Evolutionary conservation across 23 tunicate species (phyloP), one percentile per base, ranked within the genome.

Genomic region (Ciona savignyi): DNA sequence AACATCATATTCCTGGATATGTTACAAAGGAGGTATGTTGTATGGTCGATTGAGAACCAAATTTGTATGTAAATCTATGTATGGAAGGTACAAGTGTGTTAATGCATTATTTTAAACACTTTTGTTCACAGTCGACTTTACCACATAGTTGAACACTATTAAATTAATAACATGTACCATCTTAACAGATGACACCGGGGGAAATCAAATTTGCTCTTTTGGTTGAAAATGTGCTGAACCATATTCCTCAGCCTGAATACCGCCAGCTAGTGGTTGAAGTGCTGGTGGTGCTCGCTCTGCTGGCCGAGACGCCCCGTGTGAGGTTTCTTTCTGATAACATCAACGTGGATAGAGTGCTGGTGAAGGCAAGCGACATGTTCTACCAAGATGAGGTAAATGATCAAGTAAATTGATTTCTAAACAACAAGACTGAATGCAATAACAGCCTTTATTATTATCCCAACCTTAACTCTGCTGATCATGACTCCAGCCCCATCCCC

Each of bases 181-280:
- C n/a, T n/a, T n/a, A n/a, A n/a, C 80, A 91, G 97, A 93, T 93
- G 98, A 93, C 98, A 0, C 80, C 84, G 30, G 93, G 83, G 15
- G 98, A 93, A 70, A 77, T 93, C 25, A 93, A 93, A 33, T 93
- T 93, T 51, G 98, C 98, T 3, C 67, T 93, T n/a, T 73, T 82
- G 23, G 98, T 93, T 29, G 98, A 93, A 60, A 93, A 93, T 65
- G 93, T 86, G 25, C 72, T 93, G 29, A 93, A 93, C 69, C 79
- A 78, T 49, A 86, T 93, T 21, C 88, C 98, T 9, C 93, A 93
- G 66, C 93, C 98, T 30, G 98, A 93, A 76, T 86, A 86, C 67
- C 71, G 98, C 19, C 98, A 93, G 68, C 79, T 93, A 25, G 77
- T 93, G 60, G 98, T 93, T 23, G 98, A 93, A 74, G 78, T 93